Conservation (phyloP, 2,113 vertebrate genomes). For the Sylvicapra grimmia region DNA sequence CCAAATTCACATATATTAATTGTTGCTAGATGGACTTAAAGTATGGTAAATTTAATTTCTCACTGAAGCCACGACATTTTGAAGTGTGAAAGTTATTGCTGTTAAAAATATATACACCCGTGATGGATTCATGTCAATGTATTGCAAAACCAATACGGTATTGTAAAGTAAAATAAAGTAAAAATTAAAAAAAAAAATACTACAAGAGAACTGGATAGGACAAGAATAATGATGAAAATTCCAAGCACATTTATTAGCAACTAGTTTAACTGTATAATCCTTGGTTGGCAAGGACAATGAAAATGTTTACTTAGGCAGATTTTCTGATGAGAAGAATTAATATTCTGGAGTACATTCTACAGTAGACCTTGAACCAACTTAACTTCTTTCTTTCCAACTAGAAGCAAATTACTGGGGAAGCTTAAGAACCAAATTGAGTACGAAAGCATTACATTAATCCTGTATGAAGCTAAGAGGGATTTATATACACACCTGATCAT, state of each 20-base stretch:
- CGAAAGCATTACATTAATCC: not conserved
- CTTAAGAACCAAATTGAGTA: not conserved
- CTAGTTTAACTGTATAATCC: not conserved
- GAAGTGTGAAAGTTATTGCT: not conserved
- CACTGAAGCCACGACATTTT: not conserved
- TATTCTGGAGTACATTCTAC: not conserved
- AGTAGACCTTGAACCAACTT: not conserved
- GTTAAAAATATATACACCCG: no score
- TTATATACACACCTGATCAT: not conserved
- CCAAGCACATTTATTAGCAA: not conserved
- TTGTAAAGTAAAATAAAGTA: no score
- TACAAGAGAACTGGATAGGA: not conserved
- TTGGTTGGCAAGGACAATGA: not conserved
- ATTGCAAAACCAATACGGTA: no score
- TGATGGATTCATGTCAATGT: no score
- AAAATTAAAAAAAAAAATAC: not conserved
- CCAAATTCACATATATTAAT: not conserved
- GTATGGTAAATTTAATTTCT: not conserved
- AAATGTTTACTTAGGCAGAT: not conserved
- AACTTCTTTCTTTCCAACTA: not conserved
- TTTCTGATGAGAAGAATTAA: not conserved
- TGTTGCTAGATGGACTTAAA: not conserved
- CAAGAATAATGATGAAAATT: not conserved
- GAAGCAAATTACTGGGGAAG: not conserved
- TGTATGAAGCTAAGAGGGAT: not conserved